phyloP scores from a whole-genome alignment of 2,113 vertebrate genomes.

The Aldabrachelys gigantea region DNA sequence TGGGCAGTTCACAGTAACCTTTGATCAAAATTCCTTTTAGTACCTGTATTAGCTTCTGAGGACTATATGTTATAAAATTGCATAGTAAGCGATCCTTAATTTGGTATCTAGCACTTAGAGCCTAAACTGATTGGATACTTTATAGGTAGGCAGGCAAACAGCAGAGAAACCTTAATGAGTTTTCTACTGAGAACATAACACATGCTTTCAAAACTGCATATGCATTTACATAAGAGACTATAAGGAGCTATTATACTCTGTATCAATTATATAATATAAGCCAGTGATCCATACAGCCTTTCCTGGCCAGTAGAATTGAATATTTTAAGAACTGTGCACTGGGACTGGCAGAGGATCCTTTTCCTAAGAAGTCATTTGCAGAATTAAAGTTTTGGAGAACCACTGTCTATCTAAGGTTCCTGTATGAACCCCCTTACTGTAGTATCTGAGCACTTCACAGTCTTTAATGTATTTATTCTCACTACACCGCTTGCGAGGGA shows the following conservation, averaged over 20 bases:
- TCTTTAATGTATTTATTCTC: conserved; percentile 23
- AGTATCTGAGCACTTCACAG: conserved; percentile 15
- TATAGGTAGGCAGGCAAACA: neutral
- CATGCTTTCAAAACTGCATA: neutral
- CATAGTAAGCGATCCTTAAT: neutral
- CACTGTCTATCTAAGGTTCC: conserved; percentile 19
- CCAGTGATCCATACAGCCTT: neutral
- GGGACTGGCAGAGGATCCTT: neutral
- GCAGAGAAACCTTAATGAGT: neutral
- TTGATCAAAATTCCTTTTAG: neutral
- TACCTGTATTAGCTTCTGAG: neutral
- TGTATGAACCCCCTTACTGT: neutral
- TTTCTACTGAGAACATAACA: conserved; percentile 3
- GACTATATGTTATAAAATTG: neutral
- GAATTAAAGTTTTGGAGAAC: conserved; percentile 32
- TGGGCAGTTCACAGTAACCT: neutral
- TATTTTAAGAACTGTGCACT: neutral
- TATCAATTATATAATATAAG: conserved; percentile 6
- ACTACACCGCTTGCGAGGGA: neutral
- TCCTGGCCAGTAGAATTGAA: neutral
- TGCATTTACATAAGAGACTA: conserved; percentile 8
- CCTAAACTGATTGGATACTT: neutral
- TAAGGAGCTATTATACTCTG: conserved; percentile 38
- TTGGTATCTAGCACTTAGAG: neutral
- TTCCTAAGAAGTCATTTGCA: conserved; percentile 9